Evolutionary conservation across 1,140 invertebrate species (phyloP).

Genomic region (Listronotus bonariensis): DNA sequence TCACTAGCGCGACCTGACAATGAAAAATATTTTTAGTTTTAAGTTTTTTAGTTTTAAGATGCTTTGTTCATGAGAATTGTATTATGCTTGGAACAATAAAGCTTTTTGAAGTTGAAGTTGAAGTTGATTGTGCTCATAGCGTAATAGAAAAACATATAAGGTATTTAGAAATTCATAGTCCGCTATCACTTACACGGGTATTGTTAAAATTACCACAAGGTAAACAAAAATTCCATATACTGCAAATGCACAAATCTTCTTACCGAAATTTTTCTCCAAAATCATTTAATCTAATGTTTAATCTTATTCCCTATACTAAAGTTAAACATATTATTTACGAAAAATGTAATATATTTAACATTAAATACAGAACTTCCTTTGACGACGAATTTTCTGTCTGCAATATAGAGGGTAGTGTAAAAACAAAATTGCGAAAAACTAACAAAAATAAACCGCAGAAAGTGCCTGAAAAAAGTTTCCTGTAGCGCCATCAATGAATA

Average conservation of each 20-base stretch:
- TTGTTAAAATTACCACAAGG: constrained; percentile 16
- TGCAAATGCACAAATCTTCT: constrained; percentile 11
- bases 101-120: no score
- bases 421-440: constrained; percentile 1
- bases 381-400: constrained; percentile 4
- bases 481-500: constrained; percentile 11
- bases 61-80: no score
- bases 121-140: constrained; percentile 25
- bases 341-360: constrained; percentile 7
- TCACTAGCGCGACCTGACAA: no score
- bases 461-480: constrained; percentile 2
- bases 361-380: constrained; percentile 13
- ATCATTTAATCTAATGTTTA: constrained; percentile 5
- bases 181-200: not conserved
- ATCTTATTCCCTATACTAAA: constrained; percentile 19
- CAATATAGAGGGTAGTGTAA: not conserved
- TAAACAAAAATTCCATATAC: constrained; percentile 16
- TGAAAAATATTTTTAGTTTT: no score
- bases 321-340: constrained; percentile 15
- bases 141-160: constrained; percentile 18
- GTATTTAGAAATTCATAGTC: constrained; percentile 23
- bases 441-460: not conserved
- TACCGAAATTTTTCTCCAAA: constrained; percentile 12
- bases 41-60: no score
- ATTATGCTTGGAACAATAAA: no score